Evolutionary conservation across 2,888 invertebrate genomes (phyloP).

Genomic region (Chesias legatella): DNA sequence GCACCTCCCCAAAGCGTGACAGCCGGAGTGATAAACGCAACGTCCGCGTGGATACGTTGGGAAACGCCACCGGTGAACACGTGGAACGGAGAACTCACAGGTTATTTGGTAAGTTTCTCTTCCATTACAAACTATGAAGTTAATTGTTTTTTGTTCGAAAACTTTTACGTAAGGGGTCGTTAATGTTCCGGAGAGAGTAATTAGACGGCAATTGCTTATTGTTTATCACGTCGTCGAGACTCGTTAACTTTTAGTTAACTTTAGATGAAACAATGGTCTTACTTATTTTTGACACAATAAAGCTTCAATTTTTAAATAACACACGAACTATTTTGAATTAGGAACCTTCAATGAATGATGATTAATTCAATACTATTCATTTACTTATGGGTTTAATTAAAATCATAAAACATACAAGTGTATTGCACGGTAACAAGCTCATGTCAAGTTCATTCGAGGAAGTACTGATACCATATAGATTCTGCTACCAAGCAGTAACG

Average conservation of each 20-base stretch:
- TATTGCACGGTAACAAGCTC: too few relatives aligned
- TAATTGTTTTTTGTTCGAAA: slow-evolving; percentile 35
- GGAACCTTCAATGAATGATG: too few relatives aligned
- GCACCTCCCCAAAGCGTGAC: slow-evolving; percentile 89
- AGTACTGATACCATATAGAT: too few relatives aligned
- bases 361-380: too few relatives aligned
- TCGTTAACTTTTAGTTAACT: too few relatives aligned
- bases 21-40: slow-evolving; percentile 89
- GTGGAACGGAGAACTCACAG: slow-evolving; percentile 90
- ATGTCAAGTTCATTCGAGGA: too few relatives aligned
- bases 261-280: not conserved
- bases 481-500: too few relatives aligned
- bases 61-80: slow-evolving; percentile 87
- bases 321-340: too few relatives aligned
- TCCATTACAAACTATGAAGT: slow-evolving; percentile 34
- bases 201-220: slow-evolving; percentile 24
- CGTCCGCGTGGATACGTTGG: slow-evolving; percentile 91
- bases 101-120: slow-evolving; percentile 88
- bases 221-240: slow-evolving; percentile 8
- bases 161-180: slow-evolving; percentile 33
- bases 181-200: slow-evolving; percentile 23
- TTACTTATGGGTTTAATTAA: too few relatives aligned
- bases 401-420: too few relatives aligned
- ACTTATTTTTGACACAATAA: too few relatives aligned
- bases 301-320: too few relatives aligned